A percentile compares a stretch with the other conserved stretches of the same genome.
These are phyloP conservation scores for Lepidothrix coronata DNA, from an alignment of 2,113 vertebrate species.

Conservation along the genomic window DNA sequence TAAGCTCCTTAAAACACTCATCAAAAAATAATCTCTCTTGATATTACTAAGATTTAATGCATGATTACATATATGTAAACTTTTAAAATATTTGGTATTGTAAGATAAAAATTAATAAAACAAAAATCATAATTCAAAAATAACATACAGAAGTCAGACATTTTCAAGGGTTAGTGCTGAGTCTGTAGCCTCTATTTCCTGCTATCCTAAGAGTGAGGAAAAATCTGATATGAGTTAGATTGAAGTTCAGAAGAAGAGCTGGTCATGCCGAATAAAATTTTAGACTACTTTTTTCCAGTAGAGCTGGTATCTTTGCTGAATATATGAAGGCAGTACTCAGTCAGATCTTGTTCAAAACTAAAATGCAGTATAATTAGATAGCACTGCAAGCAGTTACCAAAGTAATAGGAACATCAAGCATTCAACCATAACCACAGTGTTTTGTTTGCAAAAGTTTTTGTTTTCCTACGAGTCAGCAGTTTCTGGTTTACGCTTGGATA, in stretches of 20 bases:
- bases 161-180: background rate
- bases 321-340: background rate
- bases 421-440: constrained; percentile 28
- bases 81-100: background rate
- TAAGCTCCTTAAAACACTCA: background rate
- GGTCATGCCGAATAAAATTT: background rate
- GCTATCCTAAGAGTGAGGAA: background rate
- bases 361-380: constrained; percentile 48
- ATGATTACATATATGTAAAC: background rate
- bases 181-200: background rate
- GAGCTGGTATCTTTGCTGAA: background rate
- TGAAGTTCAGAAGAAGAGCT: background rate
- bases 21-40: background rate
- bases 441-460: constrained; percentile 54
- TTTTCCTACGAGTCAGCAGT: constrained; percentile 41
- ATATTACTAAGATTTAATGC: background rate
- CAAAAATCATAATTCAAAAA: background rate
- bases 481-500: constrained; percentile 36
- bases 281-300: background rate
- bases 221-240: background rate
- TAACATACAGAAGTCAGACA: background rate
- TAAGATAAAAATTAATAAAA: background rate
- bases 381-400: constrained; percentile 37
- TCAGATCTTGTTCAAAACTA: constrained; percentile 1
- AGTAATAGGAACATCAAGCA: constrained; percentile 25